Conservation (phyloP, 2,888 invertebrate species). For the Ametastegia equiseti region DNA sequence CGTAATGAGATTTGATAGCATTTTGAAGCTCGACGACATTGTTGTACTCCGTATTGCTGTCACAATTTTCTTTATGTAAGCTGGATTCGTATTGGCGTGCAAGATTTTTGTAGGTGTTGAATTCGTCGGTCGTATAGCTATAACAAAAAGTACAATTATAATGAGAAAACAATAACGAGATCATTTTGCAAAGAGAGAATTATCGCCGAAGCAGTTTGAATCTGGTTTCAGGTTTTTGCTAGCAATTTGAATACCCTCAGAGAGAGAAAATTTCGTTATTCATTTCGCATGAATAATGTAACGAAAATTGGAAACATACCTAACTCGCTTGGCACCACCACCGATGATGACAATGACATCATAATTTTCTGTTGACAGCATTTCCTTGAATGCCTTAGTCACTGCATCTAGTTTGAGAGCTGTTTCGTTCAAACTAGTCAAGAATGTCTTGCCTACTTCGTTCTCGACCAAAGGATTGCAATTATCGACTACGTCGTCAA, state of each 20-base stretch:
- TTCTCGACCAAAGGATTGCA: slow-evolving; percentile 76
- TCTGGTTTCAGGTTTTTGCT: background rate
- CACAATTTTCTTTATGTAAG: slow-evolving; percentile 72
- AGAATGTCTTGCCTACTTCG: slow-evolving; percentile 84
- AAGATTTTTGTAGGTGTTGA: slow-evolving; percentile 72
- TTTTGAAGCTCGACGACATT: slow-evolving; percentile 64
- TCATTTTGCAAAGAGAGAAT: too few relatives aligned
- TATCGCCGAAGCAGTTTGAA: background rate
- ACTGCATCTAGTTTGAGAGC: slow-evolving; percentile 75
- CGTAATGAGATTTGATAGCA: slow-evolving; percentile 80
- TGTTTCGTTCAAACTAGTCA: slow-evolving; percentile 77
- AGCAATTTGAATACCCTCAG: background rate
- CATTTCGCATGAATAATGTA: background rate
- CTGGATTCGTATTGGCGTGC: slow-evolving; percentile 75
- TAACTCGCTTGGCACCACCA: slow-evolving; percentile 84
- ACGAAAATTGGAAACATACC: slow-evolving; percentile 69
- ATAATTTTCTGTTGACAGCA: slow-evolving; percentile 83
- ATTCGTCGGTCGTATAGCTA: slow-evolving; percentile 77
- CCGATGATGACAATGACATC: slow-evolving; percentile 86
- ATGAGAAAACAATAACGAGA: slow-evolving; percentile 8
- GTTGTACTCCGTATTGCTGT: slow-evolving; percentile 54
- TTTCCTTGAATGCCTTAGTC: slow-evolving; percentile 81
- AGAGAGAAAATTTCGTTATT: slow-evolving; percentile 22
- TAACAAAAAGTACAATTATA: slow-evolving; percentile 65
- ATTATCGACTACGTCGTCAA: slow-evolving; percentile 76